Evolutionary conservation across 2,797 vertebrate species (phyloP), one percentile per base, ranked within the genome.

Genomic region (Notamacropus eugenii): DNA sequence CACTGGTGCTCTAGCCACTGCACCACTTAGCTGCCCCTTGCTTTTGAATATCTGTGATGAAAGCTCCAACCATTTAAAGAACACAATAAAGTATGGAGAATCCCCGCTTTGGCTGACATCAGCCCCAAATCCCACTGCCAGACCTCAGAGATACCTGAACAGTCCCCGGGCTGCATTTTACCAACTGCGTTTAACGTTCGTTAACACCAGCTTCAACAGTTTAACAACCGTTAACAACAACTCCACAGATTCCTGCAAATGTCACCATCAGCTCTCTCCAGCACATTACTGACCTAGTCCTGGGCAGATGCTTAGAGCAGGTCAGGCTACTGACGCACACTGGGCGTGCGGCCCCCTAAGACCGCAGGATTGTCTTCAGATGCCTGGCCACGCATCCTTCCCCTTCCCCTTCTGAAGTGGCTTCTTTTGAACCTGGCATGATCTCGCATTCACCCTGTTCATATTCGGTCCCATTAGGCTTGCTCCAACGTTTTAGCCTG

Each of bases 111-210:
- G 31, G 4, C 31, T 34, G 59, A 34, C 59, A 67, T 67, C 2
- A 67, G 59, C 57, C 5, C 8, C 57, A 58, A 11, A n/a, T 67
- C 4, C 34, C 31, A 5, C 13, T 16, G 13, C 12, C 31, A 16
- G 4, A 52, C 14, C 3, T 13, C 0, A 0, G 4, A 67, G 31
- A 12, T 24, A 16, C 12, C 59, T 34, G 59, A n/a, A 14, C 11
- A 0, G 31, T 4, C 59, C 59, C 34, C 13, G 5, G 14, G 31
- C 59, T 34, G 59, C 14, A 34, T n/a, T 34, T n/a, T 67, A 67
- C 34, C 31, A 62, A 67, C 59, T 16, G 31, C 16, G 58, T 62
- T 62, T 31, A 62, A 34, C 58, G 31, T 31, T 1, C 11, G 14
- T 34, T 4, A 67, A 67, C 31, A 67, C 31, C 10, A n/a, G n/a